Conservation (phyloP, 2,888 invertebrate species). For the Dicyrtomina minuta region DNA sequence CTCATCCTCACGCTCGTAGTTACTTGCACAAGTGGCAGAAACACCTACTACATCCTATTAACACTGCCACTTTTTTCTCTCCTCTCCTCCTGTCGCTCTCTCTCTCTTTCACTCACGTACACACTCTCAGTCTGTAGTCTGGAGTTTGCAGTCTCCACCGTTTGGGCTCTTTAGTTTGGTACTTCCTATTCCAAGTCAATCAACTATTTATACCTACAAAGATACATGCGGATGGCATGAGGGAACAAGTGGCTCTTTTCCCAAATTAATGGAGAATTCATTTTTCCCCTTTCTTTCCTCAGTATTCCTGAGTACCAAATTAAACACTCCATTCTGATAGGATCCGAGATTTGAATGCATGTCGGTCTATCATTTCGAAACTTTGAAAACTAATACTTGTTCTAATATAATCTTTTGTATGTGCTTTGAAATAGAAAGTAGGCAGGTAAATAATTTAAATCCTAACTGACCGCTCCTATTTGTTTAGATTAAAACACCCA, state of each 20-base stretch:
- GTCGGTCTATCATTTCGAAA: background rate
- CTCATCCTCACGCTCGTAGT: slow-evolving; percentile 31
- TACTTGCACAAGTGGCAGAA: slow-evolving; percentile 18
- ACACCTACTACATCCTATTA: slow-evolving; percentile 12
- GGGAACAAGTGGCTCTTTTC: slow-evolving; percentile 24
- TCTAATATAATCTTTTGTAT: no score
- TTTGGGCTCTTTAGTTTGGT: no score
- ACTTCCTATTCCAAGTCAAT: slow-evolving; percentile 11
- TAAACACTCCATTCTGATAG: no score
- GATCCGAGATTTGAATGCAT: background rate
- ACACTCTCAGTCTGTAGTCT: background rate
- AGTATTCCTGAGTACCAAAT: no score
- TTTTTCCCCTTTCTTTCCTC: slow-evolving; percentile 3
- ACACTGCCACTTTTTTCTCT: background rate
- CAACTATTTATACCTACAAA: slow-evolving; percentile 13
- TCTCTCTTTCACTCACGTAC: no score
- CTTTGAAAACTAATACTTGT: background rate
- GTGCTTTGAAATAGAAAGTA: no score
- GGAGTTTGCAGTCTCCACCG: background rate
- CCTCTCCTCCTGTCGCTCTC: background rate
- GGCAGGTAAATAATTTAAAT: no score
- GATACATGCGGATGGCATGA: slow-evolving; percentile 7
- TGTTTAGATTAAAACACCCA: no score
- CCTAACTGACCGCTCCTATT: no score
- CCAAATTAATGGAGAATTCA: slow-evolving; percentile 24